Evolutionary conservation across 2,113 vertebrate genomes (phyloP).

Genomic region (Desmodus rotundus): DNA sequence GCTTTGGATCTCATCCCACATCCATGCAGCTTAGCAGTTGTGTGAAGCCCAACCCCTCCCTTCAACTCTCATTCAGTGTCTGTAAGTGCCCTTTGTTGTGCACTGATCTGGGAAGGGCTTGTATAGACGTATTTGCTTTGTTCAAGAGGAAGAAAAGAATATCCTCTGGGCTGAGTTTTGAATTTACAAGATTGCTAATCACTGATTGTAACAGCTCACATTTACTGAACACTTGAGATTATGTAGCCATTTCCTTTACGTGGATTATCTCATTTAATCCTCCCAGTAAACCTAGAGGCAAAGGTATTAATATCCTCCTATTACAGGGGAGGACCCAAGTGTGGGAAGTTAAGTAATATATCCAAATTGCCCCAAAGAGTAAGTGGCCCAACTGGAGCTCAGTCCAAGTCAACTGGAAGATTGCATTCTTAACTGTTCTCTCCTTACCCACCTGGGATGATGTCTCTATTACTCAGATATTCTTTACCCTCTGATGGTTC

Average conservation of each 20-base stretch:
- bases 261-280: constrained; percentile 24
- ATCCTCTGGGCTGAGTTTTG: not conserved
- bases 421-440: rapidly evolving
- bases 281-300: not conserved
- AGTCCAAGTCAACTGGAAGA: not conserved
- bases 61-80: not conserved
- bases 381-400: not conserved
- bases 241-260: not conserved
- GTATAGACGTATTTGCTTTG: not conserved
- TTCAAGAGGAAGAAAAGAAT: not conserved
- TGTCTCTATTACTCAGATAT: rapidly evolving
- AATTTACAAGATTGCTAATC: not conserved
- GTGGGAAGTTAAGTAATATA: not conserved
- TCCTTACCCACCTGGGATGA: not conserved
- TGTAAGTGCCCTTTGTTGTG: constrained; percentile 5
- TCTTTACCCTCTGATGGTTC: not conserved
- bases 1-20: not conserved
- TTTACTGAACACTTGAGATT: not conserved
- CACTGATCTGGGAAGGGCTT: not conserved
- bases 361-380: not conserved
- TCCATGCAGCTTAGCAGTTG: not conserved
- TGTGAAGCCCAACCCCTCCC: not conserved
- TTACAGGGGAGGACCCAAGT: not conserved
- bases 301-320: not conserved
- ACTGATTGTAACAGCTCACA: not conserved